Base-by-base conservation (phyloP, 1,140 invertebrate genomes). In the Monochamus saltuarius region DNA sequence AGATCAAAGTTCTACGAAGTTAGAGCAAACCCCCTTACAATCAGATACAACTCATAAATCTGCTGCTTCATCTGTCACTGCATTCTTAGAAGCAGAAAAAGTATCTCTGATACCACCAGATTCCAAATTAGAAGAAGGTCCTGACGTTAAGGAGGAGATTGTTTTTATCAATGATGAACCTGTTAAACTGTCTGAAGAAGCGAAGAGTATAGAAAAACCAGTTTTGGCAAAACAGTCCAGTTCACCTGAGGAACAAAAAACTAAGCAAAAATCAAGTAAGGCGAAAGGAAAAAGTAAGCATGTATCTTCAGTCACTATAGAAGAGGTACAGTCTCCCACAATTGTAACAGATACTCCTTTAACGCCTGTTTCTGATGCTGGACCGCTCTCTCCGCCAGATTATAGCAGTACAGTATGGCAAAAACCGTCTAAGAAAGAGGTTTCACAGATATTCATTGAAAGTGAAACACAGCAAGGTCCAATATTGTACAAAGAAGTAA, bases 261-360 rank as follows among this genome's bases (percentile, higher is more conserved):
- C n/a, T 17, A 67, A 58, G 49, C 59, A 38, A 40, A 10, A 9
- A 22, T 13, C 61, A 11, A 35, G 57, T 14, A 72, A 68, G 61
- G 34, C 59, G 0, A 73, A 67, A 62, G 17, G 39, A 10, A 73
- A 75, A 58, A 43, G 56, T 29, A 75, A 70, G 65, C 59, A 66
- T 53, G 47, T 62, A 6, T 45, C 59, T 35, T 54, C 66, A 8
- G 78, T 81, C 7, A 79, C 78, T 17, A 81, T 81, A 49, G 79
- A 81, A 68, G 79, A 81, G 66, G 76, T 81, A 0, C 62, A 72
- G 6, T 78, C 64, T 42, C 62, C 69, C 1, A 38, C 69, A 1
- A 76, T 76, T 50, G 69, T 78, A 38, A 57, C 76, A n/a, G 73
- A 78, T 39, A 73, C 78, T 36, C 77, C 75, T 22, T 70, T 79